Evolutionary conservation across 2,797 vertebrate genomes (phyloP), one percentile per base, ranked within the genome.

Genomic region (Botia kubotai): DNA sequence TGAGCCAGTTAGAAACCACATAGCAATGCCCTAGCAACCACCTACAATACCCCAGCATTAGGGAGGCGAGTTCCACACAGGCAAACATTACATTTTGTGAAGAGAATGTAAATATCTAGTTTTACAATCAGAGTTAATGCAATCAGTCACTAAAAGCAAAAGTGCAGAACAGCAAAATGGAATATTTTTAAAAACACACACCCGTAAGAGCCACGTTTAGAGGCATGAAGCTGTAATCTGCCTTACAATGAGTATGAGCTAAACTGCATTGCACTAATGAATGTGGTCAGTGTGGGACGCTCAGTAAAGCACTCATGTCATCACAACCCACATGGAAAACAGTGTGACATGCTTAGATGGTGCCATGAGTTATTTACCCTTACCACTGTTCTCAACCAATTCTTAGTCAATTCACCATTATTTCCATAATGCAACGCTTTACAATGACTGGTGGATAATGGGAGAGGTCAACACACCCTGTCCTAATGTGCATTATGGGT

Each of bases 281-380:
- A 19, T 2, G 7, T 48, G 67, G 55, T 67, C 23, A 23, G 53
- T 21, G 63, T 68, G 63, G 50, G 50, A 57, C 36, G 58, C 36
- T 69, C 46, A 29, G 48, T 2, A 19, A 66, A 29, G 29, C 46
- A n/a, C n/a, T 36, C 14, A 21, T 57, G 75, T 68, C 63, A n/a
- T 63, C 57, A 79, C 77, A 79, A n/a, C 77, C 77, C 77, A 79
- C 75, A 57, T 68, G n/a, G 46, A 72, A 10, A 63, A 72, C 68
- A 70, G 65, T 26, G 53, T 60, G 76, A 78, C 75, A 36, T 50
- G 39, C 12, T 13, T 23, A 23, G 57, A 4, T 23, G 57, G 57
- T 23, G 21, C 53, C 72, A 78, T 29, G 36, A 69, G 19, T 10
- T 46, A n/a, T 78, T 43, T 67, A 71, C 21, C 43, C 21, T 36